Base-by-base conservation (phyloP, 1,140 invertebrate genomes). In the Hyphantria cunea region DNA sequence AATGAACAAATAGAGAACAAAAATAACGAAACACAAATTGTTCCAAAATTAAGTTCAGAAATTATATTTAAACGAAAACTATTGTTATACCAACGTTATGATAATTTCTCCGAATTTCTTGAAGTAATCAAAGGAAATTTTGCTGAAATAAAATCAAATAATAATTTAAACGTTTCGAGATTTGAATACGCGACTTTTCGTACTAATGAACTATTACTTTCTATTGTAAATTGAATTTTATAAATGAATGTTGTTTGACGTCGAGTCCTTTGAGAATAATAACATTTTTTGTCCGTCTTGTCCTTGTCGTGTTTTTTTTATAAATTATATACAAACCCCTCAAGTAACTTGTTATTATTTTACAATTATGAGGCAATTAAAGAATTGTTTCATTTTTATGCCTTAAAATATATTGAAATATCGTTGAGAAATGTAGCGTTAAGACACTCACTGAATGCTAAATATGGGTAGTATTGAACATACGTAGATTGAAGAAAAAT, bases 191-290 rank as follows among this genome's bases (percentile, higher is more conserved):
- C 42, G 44, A 47, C 10, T 15, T 58, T 48, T 25, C 0, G 0
- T 25, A 25, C 45, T 58, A 58, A 58, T 58, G 55, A 58, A 58
- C 55, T 58, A 25, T 58, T 49, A 56, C 48, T 48, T 37, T 58
- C 34, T 48, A 44, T 44, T 44, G 11, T 7, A 13, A 12, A 44
- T 44, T 13, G 11, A 39, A 39, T 10, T 39, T 44, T 7, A 13
- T 13, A 44, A 44, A 44, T 44, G 41, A 44, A n/a, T n/a, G 10
- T 44, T 37, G 11, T 37, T 37, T 37, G 34, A 2, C 17, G 5
- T 25, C 17, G 17, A 1, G 17, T 25, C 17, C 17, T 25, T 25
- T 25, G 17, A 25, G 17, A 25, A 25, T 25, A 25, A 25, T 25
- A 25, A 25, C 17, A 25, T 25, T 25, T 12, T 11, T 41, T 41